A percentile compares a stretch with the other conserved stretches of the same genome.
Conservation (phyloP, 2,888 invertebrate genomes). For the Conchocele bisecta region DNA sequence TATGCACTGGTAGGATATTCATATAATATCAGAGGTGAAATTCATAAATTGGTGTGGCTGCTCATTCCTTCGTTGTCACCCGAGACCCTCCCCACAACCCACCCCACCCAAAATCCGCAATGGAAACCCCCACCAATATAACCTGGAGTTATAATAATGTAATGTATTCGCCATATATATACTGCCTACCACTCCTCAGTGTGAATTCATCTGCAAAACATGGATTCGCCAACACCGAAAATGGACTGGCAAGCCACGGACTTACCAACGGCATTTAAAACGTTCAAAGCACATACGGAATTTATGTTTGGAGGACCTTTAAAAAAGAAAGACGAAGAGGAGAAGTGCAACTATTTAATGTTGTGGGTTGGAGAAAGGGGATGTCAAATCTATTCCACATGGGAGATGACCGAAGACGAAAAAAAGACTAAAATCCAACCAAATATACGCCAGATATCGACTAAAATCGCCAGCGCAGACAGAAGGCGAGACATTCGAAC, state of each 20-base stretch:
- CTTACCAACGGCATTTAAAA: neutral
- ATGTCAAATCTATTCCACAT: constrained; percentile 36
- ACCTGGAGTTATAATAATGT: no score
- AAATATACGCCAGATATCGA: constrained; percentile 29
- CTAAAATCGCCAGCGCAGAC: constrained; percentile 19
- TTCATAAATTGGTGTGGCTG: no score
- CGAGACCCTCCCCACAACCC: no score
- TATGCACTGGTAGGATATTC: no score
- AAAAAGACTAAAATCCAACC: constrained; percentile 31
- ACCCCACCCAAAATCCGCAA: no score
- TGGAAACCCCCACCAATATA: no score
- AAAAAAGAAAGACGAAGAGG: constrained; percentile 21
- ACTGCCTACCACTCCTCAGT: no score
- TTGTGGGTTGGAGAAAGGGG: constrained; percentile 48
- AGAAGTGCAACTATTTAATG: constrained; percentile 39
- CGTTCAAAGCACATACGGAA: constrained; percentile 32
- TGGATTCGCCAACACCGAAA: no score
- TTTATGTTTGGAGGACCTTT: constrained; percentile 47
- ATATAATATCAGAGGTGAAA: no score
- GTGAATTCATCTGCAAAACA: no score
- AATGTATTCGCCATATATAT: no score
- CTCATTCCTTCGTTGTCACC: no score
- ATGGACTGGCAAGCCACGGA: neutral
- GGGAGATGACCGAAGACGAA: constrained; percentile 30
- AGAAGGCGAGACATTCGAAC: constrained; percentile 32